Evolutionary conservation across 2,113 vertebrate genomes (phyloP).

Genomic region (Leucopsar rothschildi): DNA sequence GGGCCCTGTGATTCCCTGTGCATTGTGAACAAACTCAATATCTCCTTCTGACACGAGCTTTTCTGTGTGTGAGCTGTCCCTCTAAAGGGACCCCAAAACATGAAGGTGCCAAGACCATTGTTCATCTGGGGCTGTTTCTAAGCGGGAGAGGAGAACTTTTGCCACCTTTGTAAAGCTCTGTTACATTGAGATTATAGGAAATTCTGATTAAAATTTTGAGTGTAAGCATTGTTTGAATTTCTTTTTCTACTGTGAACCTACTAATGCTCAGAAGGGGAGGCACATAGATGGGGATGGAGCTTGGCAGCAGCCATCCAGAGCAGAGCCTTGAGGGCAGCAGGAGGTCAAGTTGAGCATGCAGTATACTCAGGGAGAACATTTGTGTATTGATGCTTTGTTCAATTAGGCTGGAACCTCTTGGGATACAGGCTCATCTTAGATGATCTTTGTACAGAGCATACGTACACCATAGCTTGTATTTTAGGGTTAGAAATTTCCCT

Average conservation of each 20-base stretch:
- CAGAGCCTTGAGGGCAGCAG: neutral
- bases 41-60: fast-evolving
- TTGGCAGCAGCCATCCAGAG: neutral
- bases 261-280: neutral
- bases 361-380: neutral
- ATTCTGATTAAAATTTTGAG: neutral
- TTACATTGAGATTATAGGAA: neutral
- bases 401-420: neutral
- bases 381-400: neutral
- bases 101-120: neutral
- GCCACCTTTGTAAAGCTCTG: neutral
- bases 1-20: neutral
- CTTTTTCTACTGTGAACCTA: neutral
- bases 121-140: neutral
- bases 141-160: neutral
- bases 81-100: neutral
- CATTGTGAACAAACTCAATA: neutral
- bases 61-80: neutral
- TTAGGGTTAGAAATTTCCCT: neutral
- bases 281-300: fast-evolving
- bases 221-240: neutral
- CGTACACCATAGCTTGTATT: neutral
- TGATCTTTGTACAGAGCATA: neutral
- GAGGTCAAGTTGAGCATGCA: neutral
- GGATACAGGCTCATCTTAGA: neutral